These are phyloP conservation scores for Triplophysa rosa DNA, from an alignment of 2,113 vertebrate genomes.

Conservation along the genomic window DNA sequence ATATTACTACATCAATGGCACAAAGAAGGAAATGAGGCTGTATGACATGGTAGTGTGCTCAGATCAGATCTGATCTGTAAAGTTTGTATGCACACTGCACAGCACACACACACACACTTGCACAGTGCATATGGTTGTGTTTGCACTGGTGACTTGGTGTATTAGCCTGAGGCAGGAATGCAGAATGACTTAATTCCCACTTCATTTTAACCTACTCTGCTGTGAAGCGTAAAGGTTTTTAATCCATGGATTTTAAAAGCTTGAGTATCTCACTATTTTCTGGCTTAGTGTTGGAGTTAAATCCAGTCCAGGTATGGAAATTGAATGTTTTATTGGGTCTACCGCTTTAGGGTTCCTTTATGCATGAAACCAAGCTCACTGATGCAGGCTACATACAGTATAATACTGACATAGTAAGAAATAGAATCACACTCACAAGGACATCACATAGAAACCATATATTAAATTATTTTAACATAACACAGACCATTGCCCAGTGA, in stretches of 20 bases:
- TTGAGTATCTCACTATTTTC: slow-evolving; percentile 54
- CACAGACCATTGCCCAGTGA: not conserved
- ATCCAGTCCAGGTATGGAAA: no score
- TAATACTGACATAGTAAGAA: no score
- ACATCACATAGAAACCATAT: not conserved
- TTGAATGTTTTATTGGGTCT: no score
- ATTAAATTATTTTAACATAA: not conserved
- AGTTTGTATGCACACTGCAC: slow-evolving; percentile 5
- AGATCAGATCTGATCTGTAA: slow-evolving; percentile 34
- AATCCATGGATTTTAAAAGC: slow-evolving; percentile 47
- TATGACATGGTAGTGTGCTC: slow-evolving; percentile 43
- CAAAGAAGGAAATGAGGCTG: slow-evolving; percentile 14
- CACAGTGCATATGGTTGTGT: not conserved
- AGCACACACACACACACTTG: not conserved
- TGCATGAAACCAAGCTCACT: no score
- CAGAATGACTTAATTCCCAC: slow-evolving; percentile 71
- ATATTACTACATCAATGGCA: not conserved
- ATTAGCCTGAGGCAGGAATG: slow-evolving; percentile 66
- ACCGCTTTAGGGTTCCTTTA: no score
- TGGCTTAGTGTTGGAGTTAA: slow-evolving; percentile 45
- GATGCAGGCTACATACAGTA: no score
- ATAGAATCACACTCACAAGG: no score
- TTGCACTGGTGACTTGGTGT: slow-evolving; percentile 57
- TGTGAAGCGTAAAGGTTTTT: slow-evolving; percentile 62
- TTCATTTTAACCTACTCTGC: slow-evolving; percentile 76